Conservation (phyloP, 2,113 vertebrate species). For the Phoenicopterus ruber region DNA sequence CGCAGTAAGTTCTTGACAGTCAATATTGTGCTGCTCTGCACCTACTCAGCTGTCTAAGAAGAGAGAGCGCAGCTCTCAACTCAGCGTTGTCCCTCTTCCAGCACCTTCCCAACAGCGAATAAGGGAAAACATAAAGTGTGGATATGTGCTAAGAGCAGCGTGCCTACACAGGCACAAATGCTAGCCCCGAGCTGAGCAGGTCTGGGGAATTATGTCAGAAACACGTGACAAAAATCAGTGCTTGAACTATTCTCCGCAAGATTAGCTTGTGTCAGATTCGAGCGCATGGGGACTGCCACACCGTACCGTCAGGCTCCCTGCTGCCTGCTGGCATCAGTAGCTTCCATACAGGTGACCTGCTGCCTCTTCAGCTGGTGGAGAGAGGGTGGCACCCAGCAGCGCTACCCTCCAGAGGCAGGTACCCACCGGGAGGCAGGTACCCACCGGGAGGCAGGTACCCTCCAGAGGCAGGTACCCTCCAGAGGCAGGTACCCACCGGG, state of each 20-base stretch:
- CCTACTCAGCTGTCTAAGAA: background rate
- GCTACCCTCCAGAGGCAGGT: fast-evolving
- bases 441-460: no score
- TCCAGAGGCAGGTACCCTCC: no score
- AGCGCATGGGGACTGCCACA: background rate
- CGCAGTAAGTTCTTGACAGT: background rate
- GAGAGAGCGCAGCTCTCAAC: background rate
- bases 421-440: no score
- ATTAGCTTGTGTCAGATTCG: background rate
- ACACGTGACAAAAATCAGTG: background rate
- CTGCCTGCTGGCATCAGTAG: background rate
- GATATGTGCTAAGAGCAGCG: background rate
- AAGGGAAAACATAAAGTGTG: background rate
- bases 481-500: no score
- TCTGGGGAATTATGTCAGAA: background rate
- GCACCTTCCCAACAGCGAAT: background rate
- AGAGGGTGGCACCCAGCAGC: background rate
- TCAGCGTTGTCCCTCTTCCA: background rate
- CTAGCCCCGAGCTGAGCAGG: background rate
- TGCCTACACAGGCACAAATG: background rate
- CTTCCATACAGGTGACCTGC: fast-evolving
- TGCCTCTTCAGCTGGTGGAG: fast-evolving
- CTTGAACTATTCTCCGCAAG: background rate
- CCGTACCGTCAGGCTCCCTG: fast-evolving
- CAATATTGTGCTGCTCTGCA: background rate